These are phyloP conservation scores for Troglohyphantes excavatus DNA, from an alignment of 2,888 invertebrate genomes.

Conservation along the genomic window DNA sequence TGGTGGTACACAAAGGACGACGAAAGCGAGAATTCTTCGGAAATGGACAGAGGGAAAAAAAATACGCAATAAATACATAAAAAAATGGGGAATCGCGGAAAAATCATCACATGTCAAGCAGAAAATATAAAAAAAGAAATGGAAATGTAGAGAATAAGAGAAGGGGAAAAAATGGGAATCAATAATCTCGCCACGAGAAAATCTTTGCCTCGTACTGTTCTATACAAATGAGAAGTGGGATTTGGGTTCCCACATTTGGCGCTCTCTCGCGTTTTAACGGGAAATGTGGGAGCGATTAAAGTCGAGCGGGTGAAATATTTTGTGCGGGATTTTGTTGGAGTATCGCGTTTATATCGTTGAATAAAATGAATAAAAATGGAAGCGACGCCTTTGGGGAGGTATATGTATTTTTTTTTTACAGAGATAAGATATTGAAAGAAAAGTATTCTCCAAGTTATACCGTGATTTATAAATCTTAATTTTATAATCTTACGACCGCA, in stretches of 20 bases:
- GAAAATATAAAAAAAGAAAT: conserved; percentile 21
- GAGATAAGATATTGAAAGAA: background rate
- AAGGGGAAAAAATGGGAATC: conserved; percentile 28
- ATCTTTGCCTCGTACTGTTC: conserved; percentile 48
- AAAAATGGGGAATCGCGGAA: conserved; percentile 46
- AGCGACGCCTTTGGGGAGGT: background rate
- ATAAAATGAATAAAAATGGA: background rate
- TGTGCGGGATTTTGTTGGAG: background rate
- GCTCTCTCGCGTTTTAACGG: conserved; percentile 21
- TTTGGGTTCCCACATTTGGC: conserved; percentile 54
- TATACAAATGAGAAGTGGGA: conserved; percentile 33
- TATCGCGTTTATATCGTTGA: background rate
- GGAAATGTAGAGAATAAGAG: conserved; percentile 21
- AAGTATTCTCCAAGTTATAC: background rate
- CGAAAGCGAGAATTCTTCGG: conserved; percentile 57
- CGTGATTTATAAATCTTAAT: background rate
- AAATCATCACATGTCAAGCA: conserved; percentile 59
- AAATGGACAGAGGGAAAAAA: conserved; percentile 19
- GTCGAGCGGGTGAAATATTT: conserved; percentile 17
- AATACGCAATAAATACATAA: conserved; percentile 62
- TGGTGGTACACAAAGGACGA: conserved; percentile 1
- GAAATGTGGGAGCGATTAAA: background rate
- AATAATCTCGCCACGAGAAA: conserved; percentile 51
- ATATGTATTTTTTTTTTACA: background rate
- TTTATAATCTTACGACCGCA: background rate